These are phyloP conservation scores for Clytia hemisphaerica DNA, from an alignment of 30 jellyfish, hydroid and myxozoan genomes.

Conservation along the genomic window DNA sequence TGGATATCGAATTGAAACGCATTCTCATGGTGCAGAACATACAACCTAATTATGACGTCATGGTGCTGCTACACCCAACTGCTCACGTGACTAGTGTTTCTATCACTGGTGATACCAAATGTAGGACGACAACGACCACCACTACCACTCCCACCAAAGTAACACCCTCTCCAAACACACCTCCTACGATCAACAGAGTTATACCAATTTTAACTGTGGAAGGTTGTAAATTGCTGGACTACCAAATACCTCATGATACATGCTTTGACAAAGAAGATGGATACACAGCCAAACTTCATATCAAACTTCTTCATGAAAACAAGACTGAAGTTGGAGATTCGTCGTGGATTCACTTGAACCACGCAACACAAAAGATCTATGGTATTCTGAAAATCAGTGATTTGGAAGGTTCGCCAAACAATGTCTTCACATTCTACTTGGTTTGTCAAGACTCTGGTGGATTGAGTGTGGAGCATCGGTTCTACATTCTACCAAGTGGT, in stretches of 20 bases:
- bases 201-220: conserved; percentile 14
- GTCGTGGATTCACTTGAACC: conserved; percentile 28
- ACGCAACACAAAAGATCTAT: background rate
- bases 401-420: background rate
- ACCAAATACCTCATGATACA: conserved; percentile 35
- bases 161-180: conserved; percentile 25
- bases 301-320: background rate
- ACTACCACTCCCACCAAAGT: background rate
- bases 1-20: background rate
- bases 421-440: background rate
- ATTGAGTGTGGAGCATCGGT: conserved; percentile 3
- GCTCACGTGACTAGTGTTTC: background rate
- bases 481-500: background rate
- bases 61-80: background rate
- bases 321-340: background rate
- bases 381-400: conserved; percentile 19
- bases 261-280: conserved; percentile 65
- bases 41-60: background rate
- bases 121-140: background rate
- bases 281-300: conserved; percentile 23
- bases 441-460: conserved; percentile 10
- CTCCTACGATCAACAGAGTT: conserved; percentile 5
- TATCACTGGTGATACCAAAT: background rate
- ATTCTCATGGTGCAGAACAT: background rate
- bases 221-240: conserved; percentile 10